Evolutionary conservation across 2,797 vertebrate genomes (phyloP).

Genomic region (Onychomys torridus): DNA sequence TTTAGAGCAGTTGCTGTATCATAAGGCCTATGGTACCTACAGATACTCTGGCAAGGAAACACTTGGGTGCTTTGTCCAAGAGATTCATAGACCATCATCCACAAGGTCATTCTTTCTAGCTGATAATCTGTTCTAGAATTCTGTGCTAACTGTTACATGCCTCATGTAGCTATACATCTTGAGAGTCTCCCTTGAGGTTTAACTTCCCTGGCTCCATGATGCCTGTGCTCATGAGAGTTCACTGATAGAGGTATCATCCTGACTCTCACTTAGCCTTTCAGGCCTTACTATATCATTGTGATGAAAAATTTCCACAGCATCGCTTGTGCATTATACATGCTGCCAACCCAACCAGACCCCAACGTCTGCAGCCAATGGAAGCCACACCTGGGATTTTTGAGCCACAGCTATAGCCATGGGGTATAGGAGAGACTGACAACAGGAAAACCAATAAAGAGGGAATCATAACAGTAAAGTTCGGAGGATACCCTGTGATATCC

Average conservation of each 20-base stretch:
- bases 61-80: too few relatives aligned
- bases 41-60: not conserved
- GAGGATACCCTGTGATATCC: too few relatives aligned
- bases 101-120: not conserved
- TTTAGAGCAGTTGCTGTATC: not conserved
- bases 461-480: not conserved
- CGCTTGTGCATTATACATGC: not conserved
- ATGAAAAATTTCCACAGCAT: too few relatives aligned
- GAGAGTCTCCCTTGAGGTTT: not conserved
- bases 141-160: not conserved
- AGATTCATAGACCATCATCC: not conserved
- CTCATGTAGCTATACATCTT: not conserved
- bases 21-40: not conserved
- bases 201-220: not conserved
- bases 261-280: not conserved
- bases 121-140: not conserved
- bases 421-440: not conserved
- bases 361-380: not conserved
- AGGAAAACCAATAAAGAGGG: not conserved
- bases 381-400: not conserved
- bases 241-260: not conserved
- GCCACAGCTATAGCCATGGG: not conserved
- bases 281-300: not conserved
- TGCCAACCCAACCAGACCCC: not conserved
- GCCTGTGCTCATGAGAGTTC: not conserved